Base-by-base conservation (phyloP, 2,888 invertebrate genomes). In the Syrista parreyssii region DNA sequence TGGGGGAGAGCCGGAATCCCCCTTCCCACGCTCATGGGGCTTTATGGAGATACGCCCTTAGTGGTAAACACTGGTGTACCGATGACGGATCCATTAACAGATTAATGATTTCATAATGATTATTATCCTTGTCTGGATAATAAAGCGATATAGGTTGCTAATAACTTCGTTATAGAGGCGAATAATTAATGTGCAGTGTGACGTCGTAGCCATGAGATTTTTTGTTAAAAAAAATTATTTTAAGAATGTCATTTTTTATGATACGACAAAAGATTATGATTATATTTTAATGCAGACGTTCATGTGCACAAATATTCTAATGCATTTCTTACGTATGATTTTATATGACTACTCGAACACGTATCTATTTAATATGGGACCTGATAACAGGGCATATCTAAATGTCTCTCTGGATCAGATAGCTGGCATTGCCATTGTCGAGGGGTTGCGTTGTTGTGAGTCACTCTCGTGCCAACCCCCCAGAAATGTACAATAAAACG, bases 51-150 rank as follows among this genome's bases (percentile, higher is more conserved):
- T 32, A 75, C 73, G 68, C 40, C 69, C 33, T 75, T 68, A 12
- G 12, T 35, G 33, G 68, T 73, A 55, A 55, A 55, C 4, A 30
- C 30, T 74, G 40, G 11, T 68, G 78, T 76, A 68, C 72, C 78
- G 78, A 71, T 78, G 78, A 78, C 81, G 80, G 79, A 82, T 81
- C 87, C 89, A 88, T 89, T 88, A 89, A 86, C 86, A 86, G 89
- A 88, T 89, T 89, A 88, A 88, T 86, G 86, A 89, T 88, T 87
- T 85, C 87, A 85, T 85, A 86, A 86, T 87, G 82, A 78, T 80
- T 79, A 81, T 82, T 84, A 82, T 82, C 81, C n/a, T 74, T n/a
- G 36, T 34, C 74, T 30, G 74, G 30, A 31, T 35, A 35, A 74
- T 35, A 74, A n/a, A 30, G 34, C 35, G 30, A 71, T 11, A 30